phyloP scores from a whole-genome alignment of 2,113 vertebrate genomes.

The Leucopsar rothschildi region DNA sequence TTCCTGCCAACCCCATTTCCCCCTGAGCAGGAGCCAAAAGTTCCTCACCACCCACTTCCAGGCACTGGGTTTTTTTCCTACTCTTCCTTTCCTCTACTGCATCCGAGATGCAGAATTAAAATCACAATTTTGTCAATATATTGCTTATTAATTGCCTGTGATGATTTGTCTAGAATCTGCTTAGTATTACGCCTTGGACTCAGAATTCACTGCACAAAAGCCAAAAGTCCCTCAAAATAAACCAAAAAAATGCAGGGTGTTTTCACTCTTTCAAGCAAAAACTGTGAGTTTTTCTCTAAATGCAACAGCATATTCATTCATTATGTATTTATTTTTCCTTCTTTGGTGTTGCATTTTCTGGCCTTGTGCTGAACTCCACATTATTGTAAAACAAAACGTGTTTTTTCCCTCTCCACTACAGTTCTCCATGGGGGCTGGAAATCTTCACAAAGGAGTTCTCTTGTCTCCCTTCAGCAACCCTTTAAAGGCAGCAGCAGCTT shows the following conservation, averaged over 20 bases:
- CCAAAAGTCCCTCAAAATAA: not conserved
- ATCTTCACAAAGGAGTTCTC: constrained; percentile 35
- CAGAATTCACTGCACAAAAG: not conserved
- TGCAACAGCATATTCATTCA: constrained; percentile 9
- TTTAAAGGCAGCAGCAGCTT: constrained; percentile 17
- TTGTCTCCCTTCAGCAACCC: constrained; percentile 54
- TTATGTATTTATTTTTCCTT: not conserved
- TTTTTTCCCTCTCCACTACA: constrained; percentile 25
- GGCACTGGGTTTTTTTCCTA: not conserved
- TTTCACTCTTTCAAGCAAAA: constrained; percentile 19
- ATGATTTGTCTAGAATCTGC: not conserved
- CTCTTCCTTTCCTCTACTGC: not conserved
- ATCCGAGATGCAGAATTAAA: not conserved
- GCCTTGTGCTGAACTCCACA: constrained; percentile 42
- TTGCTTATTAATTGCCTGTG: not conserved
- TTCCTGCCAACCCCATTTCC: not conserved
- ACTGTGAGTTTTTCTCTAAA: not conserved
- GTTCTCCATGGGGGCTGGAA: constrained; percentile 55
- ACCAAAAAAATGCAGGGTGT: not conserved
- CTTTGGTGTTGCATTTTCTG: constrained; percentile 14
- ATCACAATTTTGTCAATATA: not conserved
- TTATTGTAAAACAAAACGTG: constrained; percentile 51
- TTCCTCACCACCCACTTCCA: not conserved
- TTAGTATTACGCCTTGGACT: not conserved
- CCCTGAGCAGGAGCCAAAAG: not conserved